Evolutionary conservation across 2,888 invertebrate genomes (phyloP).

Genomic region (Argyra leucocephala): DNA sequence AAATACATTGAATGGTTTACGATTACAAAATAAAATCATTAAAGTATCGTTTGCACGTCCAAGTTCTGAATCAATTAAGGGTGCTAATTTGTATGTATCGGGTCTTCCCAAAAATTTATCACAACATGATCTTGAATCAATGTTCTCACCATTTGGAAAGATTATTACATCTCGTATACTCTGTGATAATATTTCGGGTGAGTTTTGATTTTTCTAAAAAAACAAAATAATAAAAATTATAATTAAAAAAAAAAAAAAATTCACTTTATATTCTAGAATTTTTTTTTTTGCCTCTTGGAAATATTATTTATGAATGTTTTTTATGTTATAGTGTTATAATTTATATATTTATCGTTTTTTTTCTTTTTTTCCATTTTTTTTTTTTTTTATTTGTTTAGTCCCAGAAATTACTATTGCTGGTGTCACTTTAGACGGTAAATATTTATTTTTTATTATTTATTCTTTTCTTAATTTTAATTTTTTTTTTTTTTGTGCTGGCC

Average conservation of each 20-base stretch:
- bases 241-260: not conserved
- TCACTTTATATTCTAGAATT: no score
- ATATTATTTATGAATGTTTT: not conserved
- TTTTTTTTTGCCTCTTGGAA: not conserved
- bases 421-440: not conserved
- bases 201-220: conserved; percentile 21
- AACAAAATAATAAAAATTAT: no score
- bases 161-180: conserved; percentile 95
- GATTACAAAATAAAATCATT: conserved; percentile 98
- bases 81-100: conserved; percentile 94
- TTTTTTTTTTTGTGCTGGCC: no score
- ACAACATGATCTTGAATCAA: conserved; percentile 85
- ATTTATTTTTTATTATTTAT: conserved; percentile 1
- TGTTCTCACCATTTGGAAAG: conserved; percentile 89
- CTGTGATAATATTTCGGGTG: conserved; percentile 70
- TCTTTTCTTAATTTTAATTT: no score
- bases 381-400: not conserved
- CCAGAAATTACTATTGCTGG: not conserved
- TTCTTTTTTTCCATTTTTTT: not conserved
- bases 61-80: conserved; percentile 96
- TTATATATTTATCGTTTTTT: no score
- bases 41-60: conserved; percentile 97
- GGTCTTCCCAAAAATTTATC: conserved; percentile 96
- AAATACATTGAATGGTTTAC: conserved; percentile 92
- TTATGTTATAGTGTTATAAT: not conserved